These are phyloP conservation scores for Taenioides sp. DNA, from an alignment of 2,797 vertebrate genomes.

Conservation along the genomic window DNA sequence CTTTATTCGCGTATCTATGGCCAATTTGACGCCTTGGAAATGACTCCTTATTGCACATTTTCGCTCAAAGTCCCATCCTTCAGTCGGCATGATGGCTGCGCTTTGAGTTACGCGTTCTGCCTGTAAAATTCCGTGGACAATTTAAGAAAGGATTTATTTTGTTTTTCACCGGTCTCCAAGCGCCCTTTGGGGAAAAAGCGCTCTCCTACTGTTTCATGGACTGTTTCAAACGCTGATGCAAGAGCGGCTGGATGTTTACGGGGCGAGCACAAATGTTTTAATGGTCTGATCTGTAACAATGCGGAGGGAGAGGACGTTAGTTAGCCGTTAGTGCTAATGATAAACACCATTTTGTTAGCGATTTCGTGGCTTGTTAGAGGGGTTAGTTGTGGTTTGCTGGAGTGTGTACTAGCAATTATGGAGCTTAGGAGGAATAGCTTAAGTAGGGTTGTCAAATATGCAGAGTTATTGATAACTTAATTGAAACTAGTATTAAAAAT, in stretches of 20 bases:
- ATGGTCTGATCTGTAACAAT: background rate
- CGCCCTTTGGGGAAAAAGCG: background rate
- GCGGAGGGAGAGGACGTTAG: background rate
- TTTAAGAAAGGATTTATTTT: constrained; percentile 6
- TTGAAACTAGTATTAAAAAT: no score
- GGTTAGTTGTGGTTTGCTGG: background rate
- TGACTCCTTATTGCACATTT: background rate
- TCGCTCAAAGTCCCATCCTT: background rate
- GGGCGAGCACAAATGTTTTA: background rate
- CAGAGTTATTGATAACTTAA: no score
- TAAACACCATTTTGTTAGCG: background rate
- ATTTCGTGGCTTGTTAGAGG: background rate
- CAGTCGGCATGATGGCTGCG: background rate
- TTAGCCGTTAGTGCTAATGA: background rate
- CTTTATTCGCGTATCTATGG: background rate
- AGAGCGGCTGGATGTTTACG: background rate
- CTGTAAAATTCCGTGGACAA: background rate
- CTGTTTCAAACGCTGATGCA: constrained; percentile 6
- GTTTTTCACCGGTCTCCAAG: constrained; percentile 1
- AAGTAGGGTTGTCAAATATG: no score
- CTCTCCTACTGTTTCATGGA: background rate
- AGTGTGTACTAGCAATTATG: no score
- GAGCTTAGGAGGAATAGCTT: no score
- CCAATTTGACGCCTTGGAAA: background rate
- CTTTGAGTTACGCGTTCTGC: background rate